phyloP scores from a whole-genome alignment of 2,888 invertebrate genomes.

The Julus scandinavius region DNA sequence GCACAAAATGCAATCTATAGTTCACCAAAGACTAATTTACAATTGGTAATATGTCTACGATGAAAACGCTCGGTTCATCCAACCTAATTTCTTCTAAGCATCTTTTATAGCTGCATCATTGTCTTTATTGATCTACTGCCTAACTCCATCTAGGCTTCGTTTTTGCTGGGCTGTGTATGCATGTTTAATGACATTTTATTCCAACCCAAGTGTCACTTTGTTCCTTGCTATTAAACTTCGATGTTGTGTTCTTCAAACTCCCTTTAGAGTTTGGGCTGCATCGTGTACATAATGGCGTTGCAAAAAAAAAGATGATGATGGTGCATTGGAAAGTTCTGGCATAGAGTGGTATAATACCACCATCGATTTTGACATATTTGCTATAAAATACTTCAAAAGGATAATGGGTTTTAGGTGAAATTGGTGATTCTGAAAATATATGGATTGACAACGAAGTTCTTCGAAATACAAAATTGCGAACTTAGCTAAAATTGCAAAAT shows the following conservation, averaged over 20 bases:
- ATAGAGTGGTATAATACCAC: not conserved
- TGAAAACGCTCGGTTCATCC: slow-evolving; percentile 44
- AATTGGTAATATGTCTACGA: slow-evolving; percentile 44
- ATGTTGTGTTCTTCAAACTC: slow-evolving; percentile 45
- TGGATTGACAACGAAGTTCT: slow-evolving; percentile 3
- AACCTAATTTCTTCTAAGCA: slow-evolving; percentile 46
- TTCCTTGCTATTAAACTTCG: slow-evolving; percentile 51
- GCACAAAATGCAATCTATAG: slow-evolving; percentile 40
- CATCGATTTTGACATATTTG: slow-evolving; percentile 45
- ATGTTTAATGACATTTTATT: slow-evolving; percentile 49
- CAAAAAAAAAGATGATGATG: slow-evolving; percentile 36
- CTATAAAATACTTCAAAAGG: slow-evolving; percentile 43
- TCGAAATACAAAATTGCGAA: not conserved
- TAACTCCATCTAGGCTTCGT: slow-evolving; percentile 27
- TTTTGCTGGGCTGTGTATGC: not conserved
- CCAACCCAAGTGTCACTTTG: slow-evolving; percentile 50
- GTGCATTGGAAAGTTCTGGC: slow-evolving; percentile 43
- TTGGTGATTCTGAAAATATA: slow-evolving; percentile 43
- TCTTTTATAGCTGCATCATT: slow-evolving; percentile 46
- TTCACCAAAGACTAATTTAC: slow-evolving; percentile 45
- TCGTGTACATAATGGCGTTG: slow-evolving; percentile 38
- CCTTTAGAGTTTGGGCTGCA: slow-evolving; percentile 34
- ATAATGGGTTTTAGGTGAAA: slow-evolving; percentile 43
- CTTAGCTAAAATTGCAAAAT: slow-evolving; percentile 31
- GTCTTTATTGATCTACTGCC: slow-evolving; percentile 44